Evolutionary conservation across 2,888 invertebrate genomes (phyloP).

Genomic region (Polyommatus iphigenia): DNA sequence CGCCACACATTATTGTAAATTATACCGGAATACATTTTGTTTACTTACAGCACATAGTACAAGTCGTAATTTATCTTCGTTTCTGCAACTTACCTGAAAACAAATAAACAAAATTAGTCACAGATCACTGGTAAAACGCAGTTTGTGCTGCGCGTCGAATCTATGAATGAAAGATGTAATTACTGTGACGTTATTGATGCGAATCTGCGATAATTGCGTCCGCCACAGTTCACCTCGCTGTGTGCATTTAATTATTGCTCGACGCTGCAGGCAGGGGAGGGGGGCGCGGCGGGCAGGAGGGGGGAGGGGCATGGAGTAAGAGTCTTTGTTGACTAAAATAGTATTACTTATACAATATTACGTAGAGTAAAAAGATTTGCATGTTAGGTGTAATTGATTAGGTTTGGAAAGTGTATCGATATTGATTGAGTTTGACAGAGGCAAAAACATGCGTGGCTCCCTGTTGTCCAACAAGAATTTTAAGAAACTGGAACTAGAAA

Average conservation of each 20-base stretch:
- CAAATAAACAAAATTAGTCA: background rate
- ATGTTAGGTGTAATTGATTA: too few relatives aligned
- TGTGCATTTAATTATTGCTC: slow-evolving; percentile 2
- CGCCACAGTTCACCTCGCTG: slow-evolving; percentile 11
- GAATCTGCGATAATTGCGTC: background rate
- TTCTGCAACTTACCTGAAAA: slow-evolving; percentile 3
- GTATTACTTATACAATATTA: too few relatives aligned
- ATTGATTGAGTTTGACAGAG: too few relatives aligned
- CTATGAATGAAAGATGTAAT: background rate
- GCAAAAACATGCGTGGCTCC: too few relatives aligned
- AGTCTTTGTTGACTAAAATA: too few relatives aligned
- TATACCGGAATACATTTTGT: background rate
- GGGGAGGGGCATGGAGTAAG: background rate
- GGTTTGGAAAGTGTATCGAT: too few relatives aligned
- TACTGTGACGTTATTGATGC: background rate
- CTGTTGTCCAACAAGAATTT: too few relatives aligned
- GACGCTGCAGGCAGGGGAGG: background rate
- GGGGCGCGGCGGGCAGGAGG: background rate
- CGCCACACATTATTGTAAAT: background rate
- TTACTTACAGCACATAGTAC: background rate
- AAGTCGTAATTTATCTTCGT: background rate
- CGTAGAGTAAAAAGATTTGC: too few relatives aligned
- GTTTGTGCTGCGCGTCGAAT: background rate
- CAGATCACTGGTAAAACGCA: background rate
- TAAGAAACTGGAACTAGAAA: too few relatives aligned